Conservation (phyloP, 2,888 invertebrate species). For the Molorchus minor region DNA sequence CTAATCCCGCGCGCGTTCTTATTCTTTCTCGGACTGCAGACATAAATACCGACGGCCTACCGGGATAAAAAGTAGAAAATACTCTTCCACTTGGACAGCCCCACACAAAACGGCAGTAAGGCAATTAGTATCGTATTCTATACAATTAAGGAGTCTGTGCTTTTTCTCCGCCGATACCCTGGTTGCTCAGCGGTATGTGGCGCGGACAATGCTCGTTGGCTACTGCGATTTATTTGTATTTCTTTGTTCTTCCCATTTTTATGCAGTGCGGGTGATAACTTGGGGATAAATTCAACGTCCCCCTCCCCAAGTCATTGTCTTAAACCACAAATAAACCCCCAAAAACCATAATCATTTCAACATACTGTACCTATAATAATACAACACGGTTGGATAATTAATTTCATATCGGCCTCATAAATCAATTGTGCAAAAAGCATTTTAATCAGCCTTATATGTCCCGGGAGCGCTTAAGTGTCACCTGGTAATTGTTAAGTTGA, state of each 20-base stretch:
- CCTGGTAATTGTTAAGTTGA: no score
- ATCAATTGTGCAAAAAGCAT: no score
- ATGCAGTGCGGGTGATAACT: no score
- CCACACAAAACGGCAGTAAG: constrained; percentile 60
- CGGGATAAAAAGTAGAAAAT: constrained; percentile 50
- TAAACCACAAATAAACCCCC: no score
- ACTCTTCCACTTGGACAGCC: constrained; percentile 58
- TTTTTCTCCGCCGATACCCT: constrained; percentile 48
- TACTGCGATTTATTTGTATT: constrained; percentile 23
- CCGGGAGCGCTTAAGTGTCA: no score
- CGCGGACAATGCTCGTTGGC: constrained; percentile 19
- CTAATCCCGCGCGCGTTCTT: constrained; percentile 60
- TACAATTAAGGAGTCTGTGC: constrained; percentile 60
- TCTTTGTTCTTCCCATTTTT: constrained; percentile 15
- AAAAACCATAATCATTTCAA: no score
- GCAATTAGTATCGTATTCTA: constrained; percentile 63
- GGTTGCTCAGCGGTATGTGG: constrained; percentile 22
- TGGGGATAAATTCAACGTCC: no score
- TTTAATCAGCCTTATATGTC: no score
- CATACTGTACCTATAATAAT: no score
- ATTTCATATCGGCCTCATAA: no score
- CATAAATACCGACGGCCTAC: constrained; percentile 59
- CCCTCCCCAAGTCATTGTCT: no score
- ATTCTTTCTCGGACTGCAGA: constrained; percentile 58
- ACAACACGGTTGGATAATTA: no score